These are phyloP conservation scores for Neosilurus mollespiculum DNA, from an alignment of 2,797 vertebrate species.

Conservation along the genomic window DNA sequence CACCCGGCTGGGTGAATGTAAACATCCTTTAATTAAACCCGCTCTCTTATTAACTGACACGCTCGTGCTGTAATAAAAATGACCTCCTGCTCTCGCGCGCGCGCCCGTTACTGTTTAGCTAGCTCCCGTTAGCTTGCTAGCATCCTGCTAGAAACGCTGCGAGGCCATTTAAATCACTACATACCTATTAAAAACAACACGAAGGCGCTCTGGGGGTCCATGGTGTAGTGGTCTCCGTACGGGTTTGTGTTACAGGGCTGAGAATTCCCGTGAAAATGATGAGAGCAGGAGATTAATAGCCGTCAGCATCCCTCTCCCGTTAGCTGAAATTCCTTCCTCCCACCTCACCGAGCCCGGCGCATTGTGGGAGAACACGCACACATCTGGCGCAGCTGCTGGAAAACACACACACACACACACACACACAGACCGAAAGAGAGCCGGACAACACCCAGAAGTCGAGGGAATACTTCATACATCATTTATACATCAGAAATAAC, in stretches of 20 bases:
- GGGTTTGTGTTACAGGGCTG: conserved; percentile 56
- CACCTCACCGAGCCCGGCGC: conserved; percentile 58
- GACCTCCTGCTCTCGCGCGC: conserved; percentile 1
- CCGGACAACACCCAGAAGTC: conserved; percentile 18
- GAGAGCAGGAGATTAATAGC: conserved; percentile 64
- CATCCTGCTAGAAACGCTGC: neutral
- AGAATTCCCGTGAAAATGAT: conserved; percentile 45
- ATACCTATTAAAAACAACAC: conserved; percentile 72
- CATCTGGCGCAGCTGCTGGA: conserved; percentile 75
- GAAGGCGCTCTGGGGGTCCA: conserved; percentile 66
- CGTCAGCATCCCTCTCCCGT: conserved; percentile 69
- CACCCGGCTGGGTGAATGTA: neutral
- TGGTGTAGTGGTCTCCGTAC: conserved; percentile 56
- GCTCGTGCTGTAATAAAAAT: neutral
- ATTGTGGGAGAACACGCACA: conserved; percentile 55
- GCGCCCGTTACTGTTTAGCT: no score
- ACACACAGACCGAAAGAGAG: conserved; percentile 9
- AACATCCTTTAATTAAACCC: neutral
- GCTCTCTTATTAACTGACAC: neutral
- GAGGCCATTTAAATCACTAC: conserved; percentile 57
- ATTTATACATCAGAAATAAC: neutral
- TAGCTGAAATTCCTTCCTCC: conserved; percentile 68
- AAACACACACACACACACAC: conserved; percentile 39
- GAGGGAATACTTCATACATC: no score
- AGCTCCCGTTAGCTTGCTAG: conserved; percentile 52